A percentile compares a stretch with the other conserved stretches of the same genome.
phyloP scores from a whole-genome alignment of 2,888 invertebrate genomes.

The Leptinotarsa juncta region DNA sequence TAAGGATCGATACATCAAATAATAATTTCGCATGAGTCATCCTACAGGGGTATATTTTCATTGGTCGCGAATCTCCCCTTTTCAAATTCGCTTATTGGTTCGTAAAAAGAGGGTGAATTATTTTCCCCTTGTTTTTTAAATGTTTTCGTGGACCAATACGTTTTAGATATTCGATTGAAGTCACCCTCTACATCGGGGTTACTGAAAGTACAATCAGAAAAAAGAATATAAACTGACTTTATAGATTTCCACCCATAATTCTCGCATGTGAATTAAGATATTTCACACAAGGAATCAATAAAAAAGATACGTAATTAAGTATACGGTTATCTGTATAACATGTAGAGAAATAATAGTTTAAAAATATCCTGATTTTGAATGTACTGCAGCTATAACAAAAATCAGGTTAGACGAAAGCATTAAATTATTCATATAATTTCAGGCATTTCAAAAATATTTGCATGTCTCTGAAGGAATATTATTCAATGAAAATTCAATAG shows the following conservation, averaged over 20 bases:
- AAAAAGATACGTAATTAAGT: no score
- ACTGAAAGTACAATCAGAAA: conserved; percentile 10
- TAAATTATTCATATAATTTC: no score
- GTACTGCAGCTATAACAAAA: no score
- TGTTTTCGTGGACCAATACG: conserved; percentile 59
- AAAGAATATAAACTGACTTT: background rate
- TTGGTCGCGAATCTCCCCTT: conserved; percentile 57
- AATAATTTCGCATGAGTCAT: conserved; percentile 55
- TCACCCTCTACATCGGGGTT: conserved; percentile 34
- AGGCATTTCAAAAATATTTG: no score
- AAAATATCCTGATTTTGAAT: no score
- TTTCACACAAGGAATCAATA: no score
- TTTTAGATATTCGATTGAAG: conserved; percentile 28
- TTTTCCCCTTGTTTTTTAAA: conserved; percentile 61
- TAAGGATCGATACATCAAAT: conserved; percentile 36
- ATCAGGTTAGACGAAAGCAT: no score
- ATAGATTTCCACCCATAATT: background rate
- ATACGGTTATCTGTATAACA: no score
- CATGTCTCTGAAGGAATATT: no score
- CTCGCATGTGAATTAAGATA: no score
- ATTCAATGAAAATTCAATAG: no score
- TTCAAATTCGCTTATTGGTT: conserved; percentile 58
- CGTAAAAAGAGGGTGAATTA: conserved; percentile 57
- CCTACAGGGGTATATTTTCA: conserved; percentile 46
- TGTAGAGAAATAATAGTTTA: no score